Base-by-base conservation (phyloP, 2,888 invertebrate genomes). In the Pemphredon lugubris region DNA sequence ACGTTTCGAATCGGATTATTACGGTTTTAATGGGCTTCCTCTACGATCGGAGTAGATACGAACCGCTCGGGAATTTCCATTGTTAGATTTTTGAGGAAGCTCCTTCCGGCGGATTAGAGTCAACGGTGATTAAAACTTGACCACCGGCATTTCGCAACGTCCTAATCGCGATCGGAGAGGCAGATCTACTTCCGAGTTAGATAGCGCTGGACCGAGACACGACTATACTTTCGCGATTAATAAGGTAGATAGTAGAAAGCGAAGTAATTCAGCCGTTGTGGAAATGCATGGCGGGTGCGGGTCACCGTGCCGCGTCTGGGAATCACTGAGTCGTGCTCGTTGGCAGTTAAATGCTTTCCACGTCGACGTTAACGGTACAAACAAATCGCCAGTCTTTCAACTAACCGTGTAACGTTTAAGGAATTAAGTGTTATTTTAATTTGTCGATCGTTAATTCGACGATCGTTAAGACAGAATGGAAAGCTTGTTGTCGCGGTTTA, bases 161-260 rank as follows among this genome's bases (percentile, higher is more conserved):
- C 57, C 61, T 63, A 61, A 66, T 66, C 51, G 4, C 53, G 57
- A 59, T 61, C 40, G 48, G 60, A 60, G 65, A 50, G 60, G 45
- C 64, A 67, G 75, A 82, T 84, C 81, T 81, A 78, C 85, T 87
- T 87, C 86, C 87, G 84, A 83, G 81, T 84, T 81, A 84, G 86
- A 86, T 86, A 85, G 74, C 77, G 72, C 64, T 51, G 59, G 45
- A 67, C 72, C 70, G 72, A 75, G 75, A 79, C 77, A 75, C 77
- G 79, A 77, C 80, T 68, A 75, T 75, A 78, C 76, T 85, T 83
- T 83, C 72, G 67, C 82, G 87, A 87, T 87, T 85, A 86, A 86
- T 86, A 87, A 87, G 83, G 71, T 61, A 80, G 87, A 86, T 87
- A 83, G 76, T 71, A 75, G 77, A 83, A 83, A 84, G 83, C 83